Evolutionary conservation across 1,140 invertebrate genomes (phyloP), one percentile per base, ranked within the genome.

Genomic region (Meloidogyne floridensis): DNA sequence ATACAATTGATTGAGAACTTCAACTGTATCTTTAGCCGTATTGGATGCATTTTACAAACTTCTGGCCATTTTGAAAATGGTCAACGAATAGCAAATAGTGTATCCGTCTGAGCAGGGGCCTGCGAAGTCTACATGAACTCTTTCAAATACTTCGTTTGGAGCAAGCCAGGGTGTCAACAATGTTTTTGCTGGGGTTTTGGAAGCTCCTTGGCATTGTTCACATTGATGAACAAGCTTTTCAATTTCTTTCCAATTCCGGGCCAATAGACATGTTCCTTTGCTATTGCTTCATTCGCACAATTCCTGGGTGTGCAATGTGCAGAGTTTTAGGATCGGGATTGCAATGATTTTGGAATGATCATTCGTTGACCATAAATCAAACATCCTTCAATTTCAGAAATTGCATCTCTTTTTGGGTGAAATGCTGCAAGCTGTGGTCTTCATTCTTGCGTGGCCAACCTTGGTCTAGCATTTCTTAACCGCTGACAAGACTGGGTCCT

Each of bases 371-470:
- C 32, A 32, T 32, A 32, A 32, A 32, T 32, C 32, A 32, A 32
- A 32, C 32, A 32, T 32, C 32, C 32, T 32, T 32, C 32, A 32
- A 32, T 32, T 32, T 32, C 32, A 32, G 32, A 32, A 32, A 32
- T 32, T 32, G 32, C 32, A 32, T 32, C 32, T 32, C 32, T 32
- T 32, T 32, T 32, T 32, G 32, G 32, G 32, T 32, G 32, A 32
- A 32, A 32, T 32, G 32, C 32, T 32, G 32, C 32, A 32, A 32
- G 32, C 32, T 32, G 32, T 32, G 18, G 87, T 83, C 75, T 73
- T 81, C 20, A 84, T 80, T 82, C 83, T 90, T 59, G 76, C 80
- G 56, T 88, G 86, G 20, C 81, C 77, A 4, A 56, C 59, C 59
- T 9, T 9, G 42, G 18, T 79, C 77, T 8, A 79, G 2, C 18